Percentiles rank a stretch among this genome's conserved stretches.
phyloP scores from a whole-genome alignment of 2,113 vertebrate genomes.

The Accipiter cooperii region DNA sequence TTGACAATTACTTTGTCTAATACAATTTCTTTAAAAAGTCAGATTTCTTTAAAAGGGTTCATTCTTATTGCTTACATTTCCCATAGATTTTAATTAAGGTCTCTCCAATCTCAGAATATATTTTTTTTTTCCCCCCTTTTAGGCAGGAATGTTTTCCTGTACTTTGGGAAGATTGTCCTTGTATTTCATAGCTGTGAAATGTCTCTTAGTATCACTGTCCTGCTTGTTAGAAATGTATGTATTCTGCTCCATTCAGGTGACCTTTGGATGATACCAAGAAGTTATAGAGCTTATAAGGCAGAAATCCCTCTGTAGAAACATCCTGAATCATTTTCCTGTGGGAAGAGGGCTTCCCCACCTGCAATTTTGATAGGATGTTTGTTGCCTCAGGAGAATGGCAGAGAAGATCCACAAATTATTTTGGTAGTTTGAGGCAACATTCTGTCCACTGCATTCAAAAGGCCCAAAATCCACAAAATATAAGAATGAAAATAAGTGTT shows the following conservation, averaged over 20 bases:
- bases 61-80: background rate
- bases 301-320: constrained; percentile 28
- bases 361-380: constrained; percentile 14
- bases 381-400: constrained; percentile 44
- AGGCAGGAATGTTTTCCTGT: background rate
- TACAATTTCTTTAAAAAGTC: background rate
- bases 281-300: background rate
- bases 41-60: background rate
- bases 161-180: background rate
- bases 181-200: background rate
- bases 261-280: constrained; percentile 44
- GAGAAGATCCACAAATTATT: constrained; percentile 40
- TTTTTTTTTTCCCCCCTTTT: background rate
- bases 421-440: constrained; percentile 33
- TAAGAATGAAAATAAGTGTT: constrained; percentile 41
- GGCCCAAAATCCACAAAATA: constrained; percentile 8
- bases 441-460: constrained; percentile 14
- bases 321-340: constrained; percentile 24
- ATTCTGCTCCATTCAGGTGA: background rate
- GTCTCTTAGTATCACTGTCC: background rate
- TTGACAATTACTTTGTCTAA: background rate
- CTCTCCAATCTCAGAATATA: background rate
- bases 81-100: background rate
- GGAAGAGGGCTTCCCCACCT: constrained; percentile 6
- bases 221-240: background rate